Evolutionary conservation across 1,140 invertebrate species (phyloP), one percentile per base, ranked within the genome.

Genomic region (Microplitis mediator): DNA sequence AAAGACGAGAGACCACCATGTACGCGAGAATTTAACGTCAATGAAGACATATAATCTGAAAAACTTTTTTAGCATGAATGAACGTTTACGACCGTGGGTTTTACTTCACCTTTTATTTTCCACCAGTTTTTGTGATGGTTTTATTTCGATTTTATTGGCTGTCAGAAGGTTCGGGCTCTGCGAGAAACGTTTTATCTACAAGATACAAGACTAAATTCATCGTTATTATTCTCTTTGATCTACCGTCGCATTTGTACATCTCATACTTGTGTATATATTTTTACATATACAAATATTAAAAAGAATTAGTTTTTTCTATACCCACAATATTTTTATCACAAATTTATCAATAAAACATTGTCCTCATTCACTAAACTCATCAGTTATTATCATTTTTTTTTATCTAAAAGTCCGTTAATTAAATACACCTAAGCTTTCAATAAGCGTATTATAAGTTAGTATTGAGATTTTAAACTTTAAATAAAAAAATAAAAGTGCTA

Each of bases 131-230:
- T 14, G 6, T 75, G 72, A 79, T 78, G 75, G 73, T 73, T 80
- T 78, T 79, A 78, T 81, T 78, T 76, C 36, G 71, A 79, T 78
- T 82, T 81, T 79, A 80, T 77, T 76, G 68, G 65, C 11, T 51
- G 36, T 23, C 16, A 62, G 39, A 36, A 16, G 34, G 14, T 51
- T 4, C 4, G 5, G 32, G 51, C 39, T 74, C 61, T 74, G 66
- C 31, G 68, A 73, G 65, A 32, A 14, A 73, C 32, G 34, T 45
- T 45, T 45, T 45, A 45, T 45, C 8, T 63, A 67, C 67, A 56
- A 56, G 23, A 62, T 68, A 51, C 14, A n/a, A 32, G 5, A 73
- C 32, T 51, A 73, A 13, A 74, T 70, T 74, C 69, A 69, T 69
- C 73, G 51, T 45, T 45, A 45, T 45, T 60, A 16, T 66, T 71